phyloP scores from a whole-genome alignment of 2,888 invertebrate genomes.

The Tetropium fuscum region DNA sequence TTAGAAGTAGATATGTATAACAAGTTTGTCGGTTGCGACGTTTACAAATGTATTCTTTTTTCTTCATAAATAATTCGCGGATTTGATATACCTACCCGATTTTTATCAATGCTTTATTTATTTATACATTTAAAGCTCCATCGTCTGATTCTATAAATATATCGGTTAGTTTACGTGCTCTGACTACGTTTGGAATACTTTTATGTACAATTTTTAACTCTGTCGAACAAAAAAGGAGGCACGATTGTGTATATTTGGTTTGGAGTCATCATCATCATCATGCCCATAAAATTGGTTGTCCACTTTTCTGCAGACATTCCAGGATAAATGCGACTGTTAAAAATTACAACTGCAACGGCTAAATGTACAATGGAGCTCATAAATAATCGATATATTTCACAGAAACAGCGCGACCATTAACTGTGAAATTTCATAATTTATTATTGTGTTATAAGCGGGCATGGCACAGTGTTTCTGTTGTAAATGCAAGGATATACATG shows the following conservation, averaged over 20 bases:
- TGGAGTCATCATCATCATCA: constrained; percentile 29
- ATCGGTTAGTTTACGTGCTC: neutral
- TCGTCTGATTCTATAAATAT: constrained; percentile 4
- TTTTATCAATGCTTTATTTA: neutral
- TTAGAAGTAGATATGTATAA: too few species aligned
- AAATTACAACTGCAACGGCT: constrained; percentile 36
- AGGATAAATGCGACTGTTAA: constrained; percentile 33
- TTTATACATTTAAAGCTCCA: neutral
- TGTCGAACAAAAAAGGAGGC: constrained; percentile 4
- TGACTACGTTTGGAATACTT: neutral
- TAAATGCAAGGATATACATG: constrained; percentile 34
- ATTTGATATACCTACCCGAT: neutral
- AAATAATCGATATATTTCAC: constrained; percentile 53
- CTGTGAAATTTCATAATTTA: constrained; percentile 50
- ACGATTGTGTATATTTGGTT: constrained; percentile 13
- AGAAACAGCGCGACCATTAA: constrained; percentile 52
- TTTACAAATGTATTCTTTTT: constrained; percentile 9
- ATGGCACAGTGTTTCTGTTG: constrained; percentile 35
- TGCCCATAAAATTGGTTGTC: constrained; percentile 31
- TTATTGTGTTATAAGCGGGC: constrained; percentile 42
- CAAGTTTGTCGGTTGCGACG: neutral
- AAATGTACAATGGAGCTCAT: constrained; percentile 45
- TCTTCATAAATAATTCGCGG: constrained; percentile 1
- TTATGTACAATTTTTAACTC: neutral
- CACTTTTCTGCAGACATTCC: constrained; percentile 30